A percentile compares a stretch with the other conserved stretches of the same genome.
These are phyloP conservation scores for Prionace glauca DNA, from an alignment of 2,797 vertebrate species.

Conservation along the genomic window DNA sequence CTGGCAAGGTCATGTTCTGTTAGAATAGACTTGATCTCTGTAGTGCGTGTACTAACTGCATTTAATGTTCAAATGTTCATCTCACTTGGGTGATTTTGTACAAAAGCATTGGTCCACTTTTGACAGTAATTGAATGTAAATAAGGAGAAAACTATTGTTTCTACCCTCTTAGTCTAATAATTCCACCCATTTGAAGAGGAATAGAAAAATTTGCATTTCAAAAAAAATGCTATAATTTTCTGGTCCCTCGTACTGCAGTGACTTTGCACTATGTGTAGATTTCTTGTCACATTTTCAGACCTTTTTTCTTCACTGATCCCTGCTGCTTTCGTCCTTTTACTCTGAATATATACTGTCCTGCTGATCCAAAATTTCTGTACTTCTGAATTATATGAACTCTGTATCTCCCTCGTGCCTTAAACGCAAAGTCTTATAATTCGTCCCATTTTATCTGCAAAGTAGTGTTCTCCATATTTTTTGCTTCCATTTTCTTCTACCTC, in stretches of 20 bases:
- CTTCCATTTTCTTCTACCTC: background rate
- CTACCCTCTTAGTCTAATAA: background rate
- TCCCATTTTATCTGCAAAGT: background rate
- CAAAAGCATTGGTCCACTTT: background rate
- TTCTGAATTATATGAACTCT: background rate
- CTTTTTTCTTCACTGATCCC: background rate
- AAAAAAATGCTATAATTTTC: too few species aligned
- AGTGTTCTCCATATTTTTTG: background rate
- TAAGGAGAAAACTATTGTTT: background rate
- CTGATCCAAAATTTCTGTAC: background rate
- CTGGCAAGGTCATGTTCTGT: background rate
- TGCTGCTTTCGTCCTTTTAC: background rate
- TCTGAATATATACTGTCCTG: background rate
- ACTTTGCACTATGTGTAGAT: background rate
- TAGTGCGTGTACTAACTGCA: background rate
- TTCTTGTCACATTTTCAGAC: background rate
- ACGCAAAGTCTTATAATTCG: background rate
- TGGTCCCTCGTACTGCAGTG: too few species aligned
- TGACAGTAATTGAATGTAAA: background rate
- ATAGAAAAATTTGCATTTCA: background rate
- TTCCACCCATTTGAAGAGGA: background rate
- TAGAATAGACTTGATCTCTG: too few species aligned
- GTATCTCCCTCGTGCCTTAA: background rate
- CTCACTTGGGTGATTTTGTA: background rate
- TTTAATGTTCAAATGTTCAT: background rate